Conservation (phyloP, 1,140 invertebrate genomes). For the Brachionus asplanchnoidis region DNA sequence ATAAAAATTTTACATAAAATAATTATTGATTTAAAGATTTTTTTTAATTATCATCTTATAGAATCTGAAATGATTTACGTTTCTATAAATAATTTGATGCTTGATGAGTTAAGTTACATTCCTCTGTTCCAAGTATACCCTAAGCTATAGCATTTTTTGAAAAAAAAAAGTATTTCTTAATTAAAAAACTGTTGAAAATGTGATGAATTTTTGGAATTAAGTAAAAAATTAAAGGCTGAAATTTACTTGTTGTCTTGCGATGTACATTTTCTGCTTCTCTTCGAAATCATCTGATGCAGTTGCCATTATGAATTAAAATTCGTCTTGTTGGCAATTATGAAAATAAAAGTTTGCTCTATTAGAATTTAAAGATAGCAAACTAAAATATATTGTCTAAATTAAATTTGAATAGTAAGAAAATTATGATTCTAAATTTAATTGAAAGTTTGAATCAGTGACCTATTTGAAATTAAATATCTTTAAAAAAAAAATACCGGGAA, state of each 20-base stretch:
- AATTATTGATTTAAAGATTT: not conserved
- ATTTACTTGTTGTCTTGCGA: not conserved
- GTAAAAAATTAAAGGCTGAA: not conserved
- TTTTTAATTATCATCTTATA: not conserved
- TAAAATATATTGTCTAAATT: constrained; percentile 4
- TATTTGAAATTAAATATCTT: not conserved
- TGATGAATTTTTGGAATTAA: not conserved
- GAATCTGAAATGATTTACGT: not conserved
- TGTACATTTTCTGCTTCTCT: not conserved
- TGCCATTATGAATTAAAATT: not conserved
- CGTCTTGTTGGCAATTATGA: not conserved
- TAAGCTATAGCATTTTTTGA: not conserved
- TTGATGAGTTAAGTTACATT: not conserved
- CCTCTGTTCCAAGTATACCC: not conserved
- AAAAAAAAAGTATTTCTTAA: not conserved
- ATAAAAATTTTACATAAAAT: not conserved
- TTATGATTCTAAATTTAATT: not conserved
- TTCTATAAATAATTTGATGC: not conserved
- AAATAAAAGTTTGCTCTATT: not conserved
- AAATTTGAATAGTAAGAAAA: not conserved
- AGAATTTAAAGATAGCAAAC: not conserved
- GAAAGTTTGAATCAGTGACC: not conserved
- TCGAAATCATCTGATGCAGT: not conserved
- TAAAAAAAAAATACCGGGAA: not conserved
- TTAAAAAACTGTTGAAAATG: not conserved